Evolutionary conservation across 2,888 invertebrate species (phyloP).

Genomic region (Trissolcus brochymenae): DNA sequence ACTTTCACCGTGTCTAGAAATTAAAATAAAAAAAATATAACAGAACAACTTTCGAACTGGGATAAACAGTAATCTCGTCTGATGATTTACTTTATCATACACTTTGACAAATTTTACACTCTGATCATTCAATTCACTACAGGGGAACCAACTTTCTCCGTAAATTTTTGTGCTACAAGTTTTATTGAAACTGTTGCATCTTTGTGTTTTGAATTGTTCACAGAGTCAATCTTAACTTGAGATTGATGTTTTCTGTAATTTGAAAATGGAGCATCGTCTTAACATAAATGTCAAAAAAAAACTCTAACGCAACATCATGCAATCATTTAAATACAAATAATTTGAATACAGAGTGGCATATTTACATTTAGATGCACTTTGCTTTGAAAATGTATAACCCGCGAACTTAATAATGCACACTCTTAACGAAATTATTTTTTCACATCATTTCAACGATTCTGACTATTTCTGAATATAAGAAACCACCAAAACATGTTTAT

Average conservation of each 20-base stretch:
- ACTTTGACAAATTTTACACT: too few relatives aligned
- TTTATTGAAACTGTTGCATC: too few relatives aligned
- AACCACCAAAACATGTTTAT: too few relatives aligned
- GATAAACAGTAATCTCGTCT: too few relatives aligned
- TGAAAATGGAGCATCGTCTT: neutral
- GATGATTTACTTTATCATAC: too few relatives aligned
- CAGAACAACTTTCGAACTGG: too few relatives aligned
- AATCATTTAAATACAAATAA: slow-evolving; percentile 15
- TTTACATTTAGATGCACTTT: slow-evolving; percentile 26
- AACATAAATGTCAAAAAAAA: slow-evolving; percentile 6
- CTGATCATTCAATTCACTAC: too few relatives aligned
- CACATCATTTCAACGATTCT: neutral
- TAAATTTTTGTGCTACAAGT: too few relatives aligned
- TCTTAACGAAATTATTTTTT: neutral
- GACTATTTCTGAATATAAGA: too few relatives aligned
- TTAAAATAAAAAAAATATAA: too few relatives aligned
- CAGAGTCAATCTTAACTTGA: too few relatives aligned
- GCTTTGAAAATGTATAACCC: slow-evolving; percentile 3
- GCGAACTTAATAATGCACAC: slow-evolving; percentile 1
- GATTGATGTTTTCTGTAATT: slow-evolving; percentile 5
- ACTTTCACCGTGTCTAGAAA: neutral
- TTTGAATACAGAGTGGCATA: slow-evolving; percentile 28
- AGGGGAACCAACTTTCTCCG: too few relatives aligned
- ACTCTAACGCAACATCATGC: neutral
- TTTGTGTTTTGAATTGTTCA: neutral